Evolutionary conservation across 1,140 invertebrate genomes (phyloP), one percentile per base, ranked within the genome.

Genomic region (Nylanderia fulva): DNA sequence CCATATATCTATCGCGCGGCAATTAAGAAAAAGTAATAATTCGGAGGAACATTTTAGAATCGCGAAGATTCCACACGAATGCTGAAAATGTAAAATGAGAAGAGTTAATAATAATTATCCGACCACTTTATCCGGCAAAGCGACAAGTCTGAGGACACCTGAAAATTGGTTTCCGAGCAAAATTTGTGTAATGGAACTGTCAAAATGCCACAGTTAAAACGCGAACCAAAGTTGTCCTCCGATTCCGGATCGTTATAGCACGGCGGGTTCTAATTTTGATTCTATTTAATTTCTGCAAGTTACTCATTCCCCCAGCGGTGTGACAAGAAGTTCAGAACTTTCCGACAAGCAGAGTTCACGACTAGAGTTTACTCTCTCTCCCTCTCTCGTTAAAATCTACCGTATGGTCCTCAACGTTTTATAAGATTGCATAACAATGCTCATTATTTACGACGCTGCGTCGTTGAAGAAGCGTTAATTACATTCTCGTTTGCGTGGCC

Each of bases 251-350:
- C 77, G 66, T 45, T 29, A 15, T 18, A 52, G 48, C 33, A 45
- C 77, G 36, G 56, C 75, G 36, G 36, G 8, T 39, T 82, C 77
- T 82, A 82, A 82, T 82, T 82, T 82, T 48, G 29, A 68, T 68
- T 71, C 77, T 82, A 82, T 82, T 82, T 82, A 71, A 82, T 82
- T 82, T 82, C 77, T 82, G 66, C 36, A 82, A 60, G 33, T 82
- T 82, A 18, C 69, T 82, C 77, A 29, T 13, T 48, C 45, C 45
- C 45, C 15, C 24, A 66, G 61, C 42, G 42, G 21, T 9, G 58
- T 71, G 66, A 82, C 66, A 58, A 48, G 42, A 82, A 82, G 77
- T 82, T 72, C 64, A 39, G 24, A 82, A 72, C 54, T 82, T 39
- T 24, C 18, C 66, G 66, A 82, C 66, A 82, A 82, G 36, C 27